Base-by-base conservation (phyloP, 2,888 invertebrate genomes). In the Chloroclysta siterata region DNA sequence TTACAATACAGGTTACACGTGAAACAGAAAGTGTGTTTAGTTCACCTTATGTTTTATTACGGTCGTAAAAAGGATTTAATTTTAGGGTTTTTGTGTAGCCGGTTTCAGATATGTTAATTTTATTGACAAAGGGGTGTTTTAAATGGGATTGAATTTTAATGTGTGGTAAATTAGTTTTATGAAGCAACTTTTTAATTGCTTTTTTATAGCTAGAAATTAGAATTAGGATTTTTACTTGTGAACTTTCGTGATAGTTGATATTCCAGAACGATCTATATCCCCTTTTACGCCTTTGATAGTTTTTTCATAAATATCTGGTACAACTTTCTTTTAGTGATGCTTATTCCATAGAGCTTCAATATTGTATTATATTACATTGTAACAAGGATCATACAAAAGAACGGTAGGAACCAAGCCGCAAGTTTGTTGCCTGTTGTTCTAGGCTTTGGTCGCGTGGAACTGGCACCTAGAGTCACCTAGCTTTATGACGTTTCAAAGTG, bases 11-110 rank as follows among this genome's bases (percentile, higher is more conserved):
- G 42, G 77, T 72, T 71, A 77, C 77, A 78, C 70, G 61, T 73
- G 80, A 80, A 80, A 81, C 78, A 74, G 74, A 74, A 73, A 69
- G 70, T 66, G 66, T 69, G 75, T 74, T 77, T 75, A 74, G 74
- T 75, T 76, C 69, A 72, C 77, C 72, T 75, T 71, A 74, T 69
- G 73, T 72, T 73, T 74, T 72, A 74, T 70, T 65, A 69, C 29
- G 65, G 69, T 47, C 60, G 60, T 66, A 63, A 68, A 66, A 72
- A 63, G 62, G 66, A 67, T 66, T 67, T 61, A 67, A 69, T 65
- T 67, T 64, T 47, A 52, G 54, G 53, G 57, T 29, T 36, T 60
- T 60, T 42, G 52, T 53, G 44, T 60, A 17, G 55, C 28, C 57
- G 59, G 61, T 41, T 33, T 53, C 42, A 46, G 63, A 66, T 68